Conservation (phyloP, 2,797 vertebrate genomes). For the Pangasius krempfi region DNA sequence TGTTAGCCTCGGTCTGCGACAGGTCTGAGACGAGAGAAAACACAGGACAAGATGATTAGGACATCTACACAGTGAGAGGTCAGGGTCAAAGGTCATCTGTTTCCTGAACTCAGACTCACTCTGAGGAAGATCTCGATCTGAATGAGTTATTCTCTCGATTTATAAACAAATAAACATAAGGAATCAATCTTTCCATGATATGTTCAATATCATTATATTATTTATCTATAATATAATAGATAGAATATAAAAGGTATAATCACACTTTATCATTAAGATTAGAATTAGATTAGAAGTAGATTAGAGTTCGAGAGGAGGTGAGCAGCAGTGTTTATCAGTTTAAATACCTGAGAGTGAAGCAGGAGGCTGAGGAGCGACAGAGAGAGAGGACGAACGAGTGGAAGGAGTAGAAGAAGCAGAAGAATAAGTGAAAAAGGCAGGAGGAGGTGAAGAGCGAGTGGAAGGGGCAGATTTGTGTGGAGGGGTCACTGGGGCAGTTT, state of each 20-base stretch:
- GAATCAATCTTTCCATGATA: not conserved
- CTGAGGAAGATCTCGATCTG: not conserved
- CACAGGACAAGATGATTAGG: not conserved
- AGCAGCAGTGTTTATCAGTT: not conserved
- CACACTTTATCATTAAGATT: not conserved
- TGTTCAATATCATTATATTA: not conserved
- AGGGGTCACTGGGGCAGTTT: constrained; percentile 5
- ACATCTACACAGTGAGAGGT: not conserved
- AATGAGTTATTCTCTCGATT: not conserved
- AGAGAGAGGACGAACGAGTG: not conserved
- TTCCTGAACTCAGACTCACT: not conserved
- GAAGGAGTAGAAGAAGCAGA: not conserved
- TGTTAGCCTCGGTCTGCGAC: not conserved
- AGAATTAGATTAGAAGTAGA: not conserved
- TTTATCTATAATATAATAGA: no score
- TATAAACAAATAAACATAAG: not conserved
- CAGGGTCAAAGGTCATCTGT: not conserved
- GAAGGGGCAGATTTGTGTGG: not conserved
- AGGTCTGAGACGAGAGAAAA: not conserved
- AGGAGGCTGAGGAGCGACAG: not conserved
- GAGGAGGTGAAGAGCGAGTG: not conserved
- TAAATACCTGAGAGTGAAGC: constrained; percentile 6
- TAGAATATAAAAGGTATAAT: no score
- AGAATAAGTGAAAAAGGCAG: constrained; percentile 63
- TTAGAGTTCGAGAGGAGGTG: not conserved